Percentiles rank a stretch among this genome's conserved stretches.
phyloP scores from a whole-genome alignment of 2,888 invertebrate genomes.

The Uloborus plumipes region DNA sequence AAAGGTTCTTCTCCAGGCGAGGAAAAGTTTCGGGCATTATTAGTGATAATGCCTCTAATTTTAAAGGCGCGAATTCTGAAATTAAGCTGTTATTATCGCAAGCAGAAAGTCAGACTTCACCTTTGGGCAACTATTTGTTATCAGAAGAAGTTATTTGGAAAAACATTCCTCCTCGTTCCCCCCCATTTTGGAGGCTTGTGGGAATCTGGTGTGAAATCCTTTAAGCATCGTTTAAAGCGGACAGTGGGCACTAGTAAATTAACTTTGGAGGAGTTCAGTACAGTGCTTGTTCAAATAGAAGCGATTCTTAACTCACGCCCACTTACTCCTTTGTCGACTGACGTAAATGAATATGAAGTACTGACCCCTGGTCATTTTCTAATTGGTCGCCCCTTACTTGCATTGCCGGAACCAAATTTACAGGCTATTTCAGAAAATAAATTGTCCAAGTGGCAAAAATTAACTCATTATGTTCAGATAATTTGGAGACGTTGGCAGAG shows the following conservation, averaged over 20 bases:
- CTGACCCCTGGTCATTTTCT: slow-evolving; percentile 9
- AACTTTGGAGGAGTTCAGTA: not conserved
- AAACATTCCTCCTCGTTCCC: no score
- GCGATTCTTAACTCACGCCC: not conserved
- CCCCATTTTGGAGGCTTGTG: no score
- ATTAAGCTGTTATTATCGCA: no score
- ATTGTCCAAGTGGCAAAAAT: not conserved
- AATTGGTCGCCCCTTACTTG: not conserved
- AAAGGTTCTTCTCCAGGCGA: not conserved
- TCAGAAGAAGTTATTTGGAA: no score
- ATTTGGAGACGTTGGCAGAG: not conserved
- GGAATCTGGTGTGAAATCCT: not conserved
- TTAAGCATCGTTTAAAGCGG: not conserved
- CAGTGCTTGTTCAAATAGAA: not conserved
- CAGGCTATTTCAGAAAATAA: not conserved
- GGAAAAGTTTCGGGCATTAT: not conserved
- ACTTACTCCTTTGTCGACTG: not conserved
- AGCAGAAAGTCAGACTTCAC: no score
- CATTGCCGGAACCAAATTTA: not conserved
- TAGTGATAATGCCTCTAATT: not conserved
- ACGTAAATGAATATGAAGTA: not conserved
- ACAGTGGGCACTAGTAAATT: not conserved
- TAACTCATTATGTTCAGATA: not conserved
- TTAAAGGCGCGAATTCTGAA: not conserved
- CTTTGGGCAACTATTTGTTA: no score